Evolutionary conservation across 2,888 invertebrate species (phyloP).

Genomic region (Ctena decussata): DNA sequence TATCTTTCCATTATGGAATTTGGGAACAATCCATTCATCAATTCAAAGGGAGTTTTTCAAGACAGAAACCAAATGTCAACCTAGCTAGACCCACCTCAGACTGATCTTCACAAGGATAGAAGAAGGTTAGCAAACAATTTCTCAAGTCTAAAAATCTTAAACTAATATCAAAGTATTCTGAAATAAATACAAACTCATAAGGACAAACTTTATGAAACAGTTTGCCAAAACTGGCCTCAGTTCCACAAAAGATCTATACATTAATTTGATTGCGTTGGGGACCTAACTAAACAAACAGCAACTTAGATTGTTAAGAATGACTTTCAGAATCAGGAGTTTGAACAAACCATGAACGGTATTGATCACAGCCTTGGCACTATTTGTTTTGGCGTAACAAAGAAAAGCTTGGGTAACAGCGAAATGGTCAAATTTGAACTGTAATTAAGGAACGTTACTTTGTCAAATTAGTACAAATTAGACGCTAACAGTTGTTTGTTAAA

Average conservation of each 20-base stretch:
- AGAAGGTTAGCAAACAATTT: too few relatives aligned
- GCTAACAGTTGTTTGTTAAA: not conserved
- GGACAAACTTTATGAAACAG: too few relatives aligned
- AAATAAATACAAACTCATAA: too few relatives aligned
- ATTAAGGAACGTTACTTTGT: not conserved
- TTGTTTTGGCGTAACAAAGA: not conserved
- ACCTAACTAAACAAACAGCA: not conserved
- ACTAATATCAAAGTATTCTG: too few relatives aligned
- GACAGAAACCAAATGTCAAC: too few relatives aligned
- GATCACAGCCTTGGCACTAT: not conserved
- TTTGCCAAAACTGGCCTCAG: not conserved
- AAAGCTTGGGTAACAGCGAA: not conserved
- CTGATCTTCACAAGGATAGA: too few relatives aligned
- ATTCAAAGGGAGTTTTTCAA: too few relatives aligned
- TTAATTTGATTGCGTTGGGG: not conserved
- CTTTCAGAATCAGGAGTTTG: not conserved
- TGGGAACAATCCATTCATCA: too few relatives aligned
- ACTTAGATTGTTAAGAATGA: not conserved
- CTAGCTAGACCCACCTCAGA: too few relatives aligned
- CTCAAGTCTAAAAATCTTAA: too few relatives aligned
- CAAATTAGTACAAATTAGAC: constrained; percentile 5
- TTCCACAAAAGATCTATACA: not conserved
- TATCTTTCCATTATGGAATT: too few relatives aligned
- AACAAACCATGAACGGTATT: not conserved
- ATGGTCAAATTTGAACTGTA: not conserved